Evolutionary conservation across 2,888 invertebrate species (phyloP).

Genomic region (Lasioglossum vierecki): DNA sequence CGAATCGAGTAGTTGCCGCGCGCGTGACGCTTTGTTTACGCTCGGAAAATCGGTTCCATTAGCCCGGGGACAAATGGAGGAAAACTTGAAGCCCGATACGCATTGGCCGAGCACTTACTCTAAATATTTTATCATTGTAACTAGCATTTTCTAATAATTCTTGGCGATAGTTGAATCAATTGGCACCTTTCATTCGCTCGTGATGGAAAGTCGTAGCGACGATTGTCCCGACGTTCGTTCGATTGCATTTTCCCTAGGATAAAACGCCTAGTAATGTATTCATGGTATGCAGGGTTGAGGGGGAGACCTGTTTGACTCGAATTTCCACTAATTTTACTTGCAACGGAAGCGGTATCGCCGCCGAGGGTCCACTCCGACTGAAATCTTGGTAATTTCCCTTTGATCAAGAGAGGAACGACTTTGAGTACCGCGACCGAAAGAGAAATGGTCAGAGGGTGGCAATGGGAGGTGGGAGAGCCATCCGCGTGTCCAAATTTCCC

Average conservation of each 20-base stretch:
- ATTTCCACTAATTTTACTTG: constrained; percentile 15
- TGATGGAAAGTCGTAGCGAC: neutral
- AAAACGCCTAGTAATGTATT: neutral
- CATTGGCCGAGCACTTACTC: neutral
- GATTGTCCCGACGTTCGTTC: neutral
- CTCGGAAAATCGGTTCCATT: constrained; percentile 20
- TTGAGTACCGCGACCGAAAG: constrained; percentile 17
- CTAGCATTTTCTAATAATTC: neutral
- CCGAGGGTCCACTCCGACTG: constrained; percentile 13
- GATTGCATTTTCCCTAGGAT: neutral
- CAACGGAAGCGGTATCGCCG: constrained; percentile 21
- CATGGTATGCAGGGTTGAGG: neutral
- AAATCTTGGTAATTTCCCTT: constrained; percentile 52
- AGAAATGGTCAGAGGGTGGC: constrained; percentile 27
- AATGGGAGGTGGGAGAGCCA: neutral
- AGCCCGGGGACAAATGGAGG: neutral
- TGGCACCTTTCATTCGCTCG: neutral
- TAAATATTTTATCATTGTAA: neutral
- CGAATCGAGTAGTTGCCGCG: constrained; percentile 10
- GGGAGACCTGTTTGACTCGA: constrained; percentile 20
- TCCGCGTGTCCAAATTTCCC: constrained; percentile 13
- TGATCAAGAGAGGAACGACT: constrained; percentile 31
- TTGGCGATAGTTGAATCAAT: neutral
- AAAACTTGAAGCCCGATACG: neutral
- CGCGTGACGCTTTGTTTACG: constrained; percentile 15